These are phyloP conservation scores for Invenusta paracnida DNA, from an alignment of 2,888 invertebrate species.

Conservation along the genomic window DNA sequence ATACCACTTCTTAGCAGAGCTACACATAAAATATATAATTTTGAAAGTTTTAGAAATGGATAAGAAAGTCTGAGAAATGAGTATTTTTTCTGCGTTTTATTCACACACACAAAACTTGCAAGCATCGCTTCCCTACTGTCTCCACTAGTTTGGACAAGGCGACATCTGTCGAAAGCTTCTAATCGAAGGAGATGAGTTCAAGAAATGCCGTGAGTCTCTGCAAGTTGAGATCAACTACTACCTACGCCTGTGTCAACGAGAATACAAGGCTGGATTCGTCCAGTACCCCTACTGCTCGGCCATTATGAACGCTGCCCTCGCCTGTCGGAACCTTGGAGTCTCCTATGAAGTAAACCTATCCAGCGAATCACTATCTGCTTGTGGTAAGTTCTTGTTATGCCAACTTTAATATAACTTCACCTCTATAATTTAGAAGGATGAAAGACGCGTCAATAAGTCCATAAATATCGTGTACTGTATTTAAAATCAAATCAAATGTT, in stretches of 20 bases:
- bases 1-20: too few relatives aligned
- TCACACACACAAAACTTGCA: too few relatives aligned
- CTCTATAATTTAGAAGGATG: too few relatives aligned
- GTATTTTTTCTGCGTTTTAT: too few relatives aligned
- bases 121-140: not conserved
- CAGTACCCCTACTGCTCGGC: constrained; percentile 20
- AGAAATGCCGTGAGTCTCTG: constrained; percentile 30
- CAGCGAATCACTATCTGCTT: not conserved
- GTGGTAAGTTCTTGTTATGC: constrained; percentile 37
- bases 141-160: not conserved
- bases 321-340: constrained; percentile 10
- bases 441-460: too few relatives aligned
- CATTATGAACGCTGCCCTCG: constrained; percentile 32
- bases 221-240: constrained; percentile 13
- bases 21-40: too few relatives aligned
- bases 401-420: too few relatives aligned
- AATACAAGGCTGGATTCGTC: constrained; percentile 13
- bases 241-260: constrained; percentile 12
- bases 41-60: too few relatives aligned
- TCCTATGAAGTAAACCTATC: constrained; percentile 26
- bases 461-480: too few relatives aligned
- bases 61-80: too few relatives aligned
- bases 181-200: constrained; percentile 31
- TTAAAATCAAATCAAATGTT: too few relatives aligned
- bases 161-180: constrained; percentile 31